Conservation (phyloP, 2,113 vertebrate genomes). For the Dolichotis patagonum region DNA sequence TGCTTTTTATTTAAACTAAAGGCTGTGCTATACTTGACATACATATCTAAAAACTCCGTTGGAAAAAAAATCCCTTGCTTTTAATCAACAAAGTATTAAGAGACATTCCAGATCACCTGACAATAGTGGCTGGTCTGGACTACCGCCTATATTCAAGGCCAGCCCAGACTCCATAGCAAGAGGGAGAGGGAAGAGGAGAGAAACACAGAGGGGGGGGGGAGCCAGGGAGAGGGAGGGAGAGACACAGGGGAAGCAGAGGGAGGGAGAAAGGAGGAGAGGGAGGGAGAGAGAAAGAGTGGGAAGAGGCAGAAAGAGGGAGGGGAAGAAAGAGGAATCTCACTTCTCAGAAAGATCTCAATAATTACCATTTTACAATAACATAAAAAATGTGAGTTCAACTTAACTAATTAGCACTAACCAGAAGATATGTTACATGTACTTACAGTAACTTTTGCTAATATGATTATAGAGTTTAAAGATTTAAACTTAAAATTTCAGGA, state of each 20-base stretch:
- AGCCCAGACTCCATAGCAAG: background rate
- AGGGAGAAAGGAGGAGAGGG: too few species aligned
- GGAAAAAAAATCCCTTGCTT: constrained; percentile 15
- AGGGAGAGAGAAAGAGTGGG: too few species aligned
- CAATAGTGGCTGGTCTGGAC: background rate
- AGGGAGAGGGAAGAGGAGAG: background rate
- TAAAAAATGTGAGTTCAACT: constrained; percentile 8
- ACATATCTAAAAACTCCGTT: background rate
- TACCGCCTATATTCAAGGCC: background rate
- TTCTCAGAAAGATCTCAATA: constrained; percentile 15
- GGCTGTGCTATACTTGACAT: background rate
- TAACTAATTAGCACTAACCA: constrained; percentile 40
- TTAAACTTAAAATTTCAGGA: constrained; percentile 47
- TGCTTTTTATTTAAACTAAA: background rate
- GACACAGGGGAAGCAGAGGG: background rate
- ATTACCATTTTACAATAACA: background rate
- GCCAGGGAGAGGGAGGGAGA: too few species aligned
- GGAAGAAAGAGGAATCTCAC: background rate
- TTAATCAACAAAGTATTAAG: background rate
- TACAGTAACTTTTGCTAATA: background rate
- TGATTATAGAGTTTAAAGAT: constrained; percentile 9
- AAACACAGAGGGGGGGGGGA: fast-evolving
- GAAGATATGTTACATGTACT: constrained; percentile 20
- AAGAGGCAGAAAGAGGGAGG: too few species aligned
- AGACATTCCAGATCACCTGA: background rate